These are phyloP conservation scores for Sarcoramphus papa DNA, from an alignment of 2,797 vertebrate species.

Conservation along the genomic window DNA sequence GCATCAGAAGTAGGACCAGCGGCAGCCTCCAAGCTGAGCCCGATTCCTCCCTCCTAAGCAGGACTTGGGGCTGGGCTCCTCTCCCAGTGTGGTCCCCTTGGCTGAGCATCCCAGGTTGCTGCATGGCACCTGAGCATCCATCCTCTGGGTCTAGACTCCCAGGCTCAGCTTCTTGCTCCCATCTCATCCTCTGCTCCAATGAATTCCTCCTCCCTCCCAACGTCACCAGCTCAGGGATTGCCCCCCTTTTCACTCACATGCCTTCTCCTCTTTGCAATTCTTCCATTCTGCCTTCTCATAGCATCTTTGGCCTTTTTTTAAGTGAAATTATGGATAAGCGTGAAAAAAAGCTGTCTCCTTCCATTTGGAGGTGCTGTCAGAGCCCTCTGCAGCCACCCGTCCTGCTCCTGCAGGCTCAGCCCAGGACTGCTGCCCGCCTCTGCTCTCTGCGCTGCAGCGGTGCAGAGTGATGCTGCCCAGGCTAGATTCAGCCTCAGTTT, in stretches of 20 bases:
- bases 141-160: neutral
- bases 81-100: neutral
- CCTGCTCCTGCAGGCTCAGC: neutral
- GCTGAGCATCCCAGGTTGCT: fast-evolving
- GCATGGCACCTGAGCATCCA: neutral
- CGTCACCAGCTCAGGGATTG: neutral
- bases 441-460: fast-evolving
- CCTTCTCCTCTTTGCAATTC: neutral
- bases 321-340: neutral
- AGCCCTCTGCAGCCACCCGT: fast-evolving
- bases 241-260: neutral
- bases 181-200: neutral
- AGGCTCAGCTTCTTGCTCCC: neutral
- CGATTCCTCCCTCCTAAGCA: fast-evolving
- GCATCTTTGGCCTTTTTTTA: neutral
- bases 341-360: neutral
- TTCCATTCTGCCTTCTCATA: neutral
- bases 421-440: neutral
- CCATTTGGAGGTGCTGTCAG: neutral
- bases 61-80: neutral
- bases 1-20: neutral
- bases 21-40: neutral
- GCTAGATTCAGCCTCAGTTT: neutral
- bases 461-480: fast-evolving
- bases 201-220: neutral